Base-by-base conservation (phyloP, 35 echinoderm and acorn worm genomes). In the Eucidaris tribuloides region DNA sequence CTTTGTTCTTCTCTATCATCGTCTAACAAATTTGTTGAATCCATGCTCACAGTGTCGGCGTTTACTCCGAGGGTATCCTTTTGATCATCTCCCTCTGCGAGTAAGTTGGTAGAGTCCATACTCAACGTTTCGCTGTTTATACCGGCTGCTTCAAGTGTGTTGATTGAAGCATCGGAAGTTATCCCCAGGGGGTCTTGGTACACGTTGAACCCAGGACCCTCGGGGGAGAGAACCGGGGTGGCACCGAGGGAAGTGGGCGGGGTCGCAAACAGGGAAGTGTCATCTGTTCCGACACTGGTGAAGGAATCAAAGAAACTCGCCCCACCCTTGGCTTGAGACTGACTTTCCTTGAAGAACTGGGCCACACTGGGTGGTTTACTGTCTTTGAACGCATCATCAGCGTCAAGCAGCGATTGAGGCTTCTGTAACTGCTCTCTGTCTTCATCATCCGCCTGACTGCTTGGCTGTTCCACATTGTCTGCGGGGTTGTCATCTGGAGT, bases 241-340 rank as follows among this genome's bases (percentile, higher is more conserved):
- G 23, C 48, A 58, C 70, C n/a, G 52, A 60, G 42, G 71, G 74
- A 80, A 60, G 78, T 39, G 18, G 71, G 66, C 40, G 84, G 71
- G 1, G 44, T 63, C 44, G 58, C 27, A 18, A 63, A 66, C 44
- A 32, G 55, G 50, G 32, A 31, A 62, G 35, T 74, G 35, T 74
- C 68, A 11, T 74, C 76, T 36, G 39, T 60, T 6, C 58, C 32
- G 31, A 25, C 58, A 50, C 76, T 81, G 38, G 85, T 60, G 29
- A 88, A 88, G 37, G 85, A 88, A 88, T 88, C 85, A 88, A 88
- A 88, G 72, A 81, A 88, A 55, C 56, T 66, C 30, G 45, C 46
- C 28, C 2, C 44, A 27, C 78, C 64, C 56, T 63, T 29, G n/a
- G 25, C 30, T 39, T 33, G 29, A 7, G 17, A 42, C 5, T 60